Percentiles rank a stretch among this genome's conserved stretches.
Conservation (phyloP, 2,888 invertebrate species). For the Pheosia gnoma region DNA sequence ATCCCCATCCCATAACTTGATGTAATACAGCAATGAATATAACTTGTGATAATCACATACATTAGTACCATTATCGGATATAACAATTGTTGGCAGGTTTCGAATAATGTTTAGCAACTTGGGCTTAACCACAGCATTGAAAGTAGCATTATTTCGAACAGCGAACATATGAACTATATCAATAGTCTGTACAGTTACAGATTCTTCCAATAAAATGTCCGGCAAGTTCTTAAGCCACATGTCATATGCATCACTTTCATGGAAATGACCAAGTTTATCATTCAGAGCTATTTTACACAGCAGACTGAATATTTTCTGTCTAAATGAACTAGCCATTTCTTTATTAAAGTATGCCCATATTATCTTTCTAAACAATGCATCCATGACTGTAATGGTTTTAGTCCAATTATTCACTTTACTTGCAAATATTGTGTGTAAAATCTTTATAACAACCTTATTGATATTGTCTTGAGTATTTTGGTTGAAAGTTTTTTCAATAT, state of each 20-base stretch:
- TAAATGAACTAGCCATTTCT: slow-evolving; percentile 51
- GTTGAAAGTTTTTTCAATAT: slow-evolving; percentile 77
- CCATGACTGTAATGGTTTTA: slow-evolving; percentile 58
- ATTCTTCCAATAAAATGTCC: slow-evolving; percentile 79
- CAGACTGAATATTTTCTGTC: slow-evolving; percentile 69
- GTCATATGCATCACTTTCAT: slow-evolving; percentile 67
- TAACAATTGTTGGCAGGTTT: slow-evolving; percentile 66
- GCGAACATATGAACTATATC: slow-evolving; percentile 84
- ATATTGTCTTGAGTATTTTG: slow-evolving; percentile 52
- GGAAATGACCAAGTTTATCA: slow-evolving; percentile 67
- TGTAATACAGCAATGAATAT: slow-evolving; percentile 82
- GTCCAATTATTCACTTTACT: slow-evolving; percentile 68
- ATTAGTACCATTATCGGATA: slow-evolving; percentile 67
- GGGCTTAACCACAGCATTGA: slow-evolving; percentile 75
- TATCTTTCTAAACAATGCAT: slow-evolving; percentile 66
- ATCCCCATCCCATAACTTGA: slow-evolving; percentile 70
- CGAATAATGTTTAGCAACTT: slow-evolving; percentile 72
- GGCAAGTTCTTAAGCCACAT: slow-evolving; percentile 83
- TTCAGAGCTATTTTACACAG: slow-evolving; percentile 75
- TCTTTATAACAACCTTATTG: slow-evolving; percentile 58
- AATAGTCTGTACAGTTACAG: slow-evolving; percentile 78
- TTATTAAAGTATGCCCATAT: slow-evolving; percentile 67
- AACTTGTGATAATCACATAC: slow-evolving; percentile 77
- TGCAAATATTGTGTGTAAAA: slow-evolving; percentile 65
- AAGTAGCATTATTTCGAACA: slow-evolving; percentile 77